Evolutionary conservation across 2,113 vertebrate species (phyloP), one percentile per base, ranked within the genome.

Genomic region (Callionymus lyra): DNA sequence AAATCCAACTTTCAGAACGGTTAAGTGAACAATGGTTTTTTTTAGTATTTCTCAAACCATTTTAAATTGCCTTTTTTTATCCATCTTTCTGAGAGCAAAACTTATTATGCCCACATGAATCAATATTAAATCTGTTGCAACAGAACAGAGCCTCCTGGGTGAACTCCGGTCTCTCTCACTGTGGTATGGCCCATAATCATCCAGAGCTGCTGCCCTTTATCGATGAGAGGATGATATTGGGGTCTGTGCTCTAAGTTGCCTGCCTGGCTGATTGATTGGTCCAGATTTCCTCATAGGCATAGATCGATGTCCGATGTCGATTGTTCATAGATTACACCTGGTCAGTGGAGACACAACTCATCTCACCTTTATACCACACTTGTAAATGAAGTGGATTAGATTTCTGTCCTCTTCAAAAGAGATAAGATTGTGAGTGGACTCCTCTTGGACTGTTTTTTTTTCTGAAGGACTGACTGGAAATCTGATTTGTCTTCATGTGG

Each of bases 231-330:
- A 65, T 74, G 74, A 76, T 74, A 50, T 53, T 44, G 37, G 18
- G 45, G 34, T 67, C 55, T 62, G 14, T 64, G 64, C 55, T 77
- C 66, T 75, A 68, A 74, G 65, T 73, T 46, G 53, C 39, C 61
- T 53, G 63, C 47, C 54, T 19, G 18, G 31, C 42, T 76, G 74
- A 78, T 72, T 70, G 74, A 78, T 81, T 78, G 50, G 57, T 58
- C 52, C 21, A 44, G 47, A 62, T 61, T 72, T 56, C 33, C 43
- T 75, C 35, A 38, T 56, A 63, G 69, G 53, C 67, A 65, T 56
- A 62, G 49, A 77, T 76, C 68, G 63, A 72, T 73, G 67, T 51
- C 40, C 34, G 31, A 15, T 10, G 34, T 38, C 66, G 70, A 70
- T 66, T 53, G 54, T 45, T 44, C 41, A 41, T 41, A 66, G 64